A percentile compares a stretch with the other conserved stretches of the same genome.
These are phyloP conservation scores for Grus americana DNA, from an alignment of 2,113 vertebrate species.

Conservation along the genomic window DNA sequence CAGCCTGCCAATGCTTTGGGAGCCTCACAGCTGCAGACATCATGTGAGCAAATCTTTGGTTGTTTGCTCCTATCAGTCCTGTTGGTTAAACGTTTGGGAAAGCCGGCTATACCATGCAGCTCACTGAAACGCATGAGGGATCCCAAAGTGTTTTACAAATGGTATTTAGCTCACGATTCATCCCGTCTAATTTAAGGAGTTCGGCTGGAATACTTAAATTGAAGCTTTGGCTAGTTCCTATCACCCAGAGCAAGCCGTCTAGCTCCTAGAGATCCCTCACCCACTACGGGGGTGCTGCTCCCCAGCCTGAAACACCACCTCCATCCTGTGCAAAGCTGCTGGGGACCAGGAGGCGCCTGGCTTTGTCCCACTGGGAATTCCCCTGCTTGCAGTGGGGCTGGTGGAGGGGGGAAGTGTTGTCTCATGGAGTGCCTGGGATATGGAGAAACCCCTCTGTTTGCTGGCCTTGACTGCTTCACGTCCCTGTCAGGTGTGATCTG, in stretches of 20 bases:
- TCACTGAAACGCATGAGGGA: background rate
- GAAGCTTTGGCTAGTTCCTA: background rate
- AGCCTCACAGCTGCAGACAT: background rate
- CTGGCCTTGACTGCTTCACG: background rate
- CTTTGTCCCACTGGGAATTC: background rate
- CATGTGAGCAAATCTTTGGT: background rate
- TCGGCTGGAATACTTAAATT: background rate
- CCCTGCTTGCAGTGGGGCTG: background rate
- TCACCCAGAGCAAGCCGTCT: background rate
- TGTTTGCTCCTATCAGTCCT: background rate
- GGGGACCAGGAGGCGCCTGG: background rate
- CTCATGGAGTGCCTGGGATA: background rate
- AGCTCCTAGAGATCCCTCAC: background rate
- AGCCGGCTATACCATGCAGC: background rate
- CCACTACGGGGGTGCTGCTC: background rate
- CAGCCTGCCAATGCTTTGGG: background rate
- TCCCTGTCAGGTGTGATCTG: background rate
- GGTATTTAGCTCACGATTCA: background rate
- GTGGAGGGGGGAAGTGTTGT: background rate
- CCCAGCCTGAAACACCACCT: background rate
- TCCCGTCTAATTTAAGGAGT: background rate
- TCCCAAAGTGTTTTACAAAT: background rate
- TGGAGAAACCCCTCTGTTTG: background rate
- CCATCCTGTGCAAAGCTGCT: background rate
- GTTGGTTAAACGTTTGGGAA: conserved; percentile 1